Conservation (phyloP, 2,113 vertebrate genomes). For the Atherinomorus stipes region DNA sequence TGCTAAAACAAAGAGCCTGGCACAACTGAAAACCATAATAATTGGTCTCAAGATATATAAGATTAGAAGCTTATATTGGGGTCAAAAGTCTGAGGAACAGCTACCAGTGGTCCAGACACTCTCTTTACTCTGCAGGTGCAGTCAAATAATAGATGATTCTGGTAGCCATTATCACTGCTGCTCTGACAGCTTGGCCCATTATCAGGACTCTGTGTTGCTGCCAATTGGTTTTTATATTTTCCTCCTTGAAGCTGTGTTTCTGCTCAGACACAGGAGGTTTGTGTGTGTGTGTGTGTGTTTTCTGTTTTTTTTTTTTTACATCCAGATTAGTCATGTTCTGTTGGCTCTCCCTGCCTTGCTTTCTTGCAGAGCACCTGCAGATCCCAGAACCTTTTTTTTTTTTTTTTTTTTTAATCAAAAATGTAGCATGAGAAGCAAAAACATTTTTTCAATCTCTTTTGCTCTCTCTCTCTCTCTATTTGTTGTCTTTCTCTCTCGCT, state of each 20-base stretch:
- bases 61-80: not conserved
- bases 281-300: not conserved
- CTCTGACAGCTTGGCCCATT: slow-evolving; percentile 38
- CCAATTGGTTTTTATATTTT: slow-evolving; percentile 43
- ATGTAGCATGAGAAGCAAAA: slow-evolving; percentile 28
- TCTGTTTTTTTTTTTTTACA: not conserved
- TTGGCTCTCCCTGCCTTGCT: slow-evolving; percentile 14
- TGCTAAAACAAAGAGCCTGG: not conserved
- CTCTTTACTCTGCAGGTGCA: not conserved
- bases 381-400: slow-evolving; percentile 20
- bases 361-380: slow-evolving; percentile 46
- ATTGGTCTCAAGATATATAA: not conserved
- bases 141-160: slow-evolving; percentile 22
- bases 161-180: slow-evolving; percentile 18
- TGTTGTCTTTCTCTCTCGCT: slow-evolving; percentile 7
- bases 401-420: too few species aligned
- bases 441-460: slow-evolving; percentile 4
- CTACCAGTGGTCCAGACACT: not conserved
- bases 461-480: slow-evolving; percentile 14
- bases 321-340: slow-evolving; percentile 46
- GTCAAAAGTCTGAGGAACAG: not conserved
- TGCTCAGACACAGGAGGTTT: slow-evolving; percentile 14
- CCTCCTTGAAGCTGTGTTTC: slow-evolving; percentile 24
- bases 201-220: slow-evolving; percentile 10
- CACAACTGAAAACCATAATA: not conserved